Evolutionary conservation across 2,888 invertebrate species (phyloP).

Genomic region (Prenolepis imparis): DNA sequence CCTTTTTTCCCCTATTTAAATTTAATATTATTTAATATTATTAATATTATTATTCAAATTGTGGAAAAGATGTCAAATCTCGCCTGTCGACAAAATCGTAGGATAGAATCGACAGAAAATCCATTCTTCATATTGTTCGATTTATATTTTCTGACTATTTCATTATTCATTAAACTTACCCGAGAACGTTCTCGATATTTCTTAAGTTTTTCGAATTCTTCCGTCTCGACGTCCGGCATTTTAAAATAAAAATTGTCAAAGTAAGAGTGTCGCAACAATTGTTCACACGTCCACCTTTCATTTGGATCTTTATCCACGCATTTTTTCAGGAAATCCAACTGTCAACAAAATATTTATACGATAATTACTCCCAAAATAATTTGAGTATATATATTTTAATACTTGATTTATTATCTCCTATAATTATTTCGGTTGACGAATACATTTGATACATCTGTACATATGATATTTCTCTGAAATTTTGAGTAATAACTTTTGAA

Average conservation of each 20-base stretch:
- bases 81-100: no score
- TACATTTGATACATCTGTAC: not conserved
- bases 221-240: constrained; percentile 91
- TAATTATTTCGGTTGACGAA: not conserved
- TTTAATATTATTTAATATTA: no score
- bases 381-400: not conserved
- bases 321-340: constrained; percentile 89
- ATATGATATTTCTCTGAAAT: not conserved
- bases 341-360: constrained; percentile 54
- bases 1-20: not conserved
- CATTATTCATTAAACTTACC: constrained; percentile 84
- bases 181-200: constrained; percentile 89
- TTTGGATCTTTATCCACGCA: constrained; percentile 98
- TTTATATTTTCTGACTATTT: not conserved
- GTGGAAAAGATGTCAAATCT: no score
- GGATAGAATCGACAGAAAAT: not conserved
- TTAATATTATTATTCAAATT: no score
- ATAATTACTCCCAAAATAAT: not conserved
- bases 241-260: constrained; percentile 96
- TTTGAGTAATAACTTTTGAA: not conserved
- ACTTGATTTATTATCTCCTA: no score
- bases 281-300: constrained; percentile 96
- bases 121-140: not conserved
- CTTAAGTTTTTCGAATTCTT: constrained; percentile 88
- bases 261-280: constrained; percentile 95